These are phyloP conservation scores for Apteryx owenii DNA, from an alignment of 2,113 vertebrate genomes.

Conservation along the genomic window DNA sequence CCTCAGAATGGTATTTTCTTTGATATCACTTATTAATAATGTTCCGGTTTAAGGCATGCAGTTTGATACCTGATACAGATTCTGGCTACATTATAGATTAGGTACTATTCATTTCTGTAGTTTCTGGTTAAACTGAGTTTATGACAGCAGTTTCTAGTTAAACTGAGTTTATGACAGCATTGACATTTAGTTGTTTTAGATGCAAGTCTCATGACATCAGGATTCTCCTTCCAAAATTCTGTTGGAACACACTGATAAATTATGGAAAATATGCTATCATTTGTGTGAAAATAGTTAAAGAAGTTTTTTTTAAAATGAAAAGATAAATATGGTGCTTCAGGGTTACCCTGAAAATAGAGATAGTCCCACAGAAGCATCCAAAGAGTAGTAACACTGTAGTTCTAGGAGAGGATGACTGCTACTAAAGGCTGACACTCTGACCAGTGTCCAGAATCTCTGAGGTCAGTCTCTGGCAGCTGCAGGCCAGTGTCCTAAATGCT, in stretches of 20 bases:
- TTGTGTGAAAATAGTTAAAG: background rate
- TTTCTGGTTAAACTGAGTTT: background rate
- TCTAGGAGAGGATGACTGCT: background rate
- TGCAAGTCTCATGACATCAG: background rate
- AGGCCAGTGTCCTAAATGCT: background rate
- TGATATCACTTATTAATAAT: background rate
- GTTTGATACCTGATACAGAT: background rate
- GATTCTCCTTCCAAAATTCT: background rate
- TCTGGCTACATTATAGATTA: background rate
- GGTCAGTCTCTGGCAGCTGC: background rate
- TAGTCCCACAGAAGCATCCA: background rate
- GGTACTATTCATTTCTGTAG: background rate
- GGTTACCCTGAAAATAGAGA: background rate
- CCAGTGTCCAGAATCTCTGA: background rate
- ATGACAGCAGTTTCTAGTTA: background rate
- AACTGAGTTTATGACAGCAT: background rate
- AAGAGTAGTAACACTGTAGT: background rate
- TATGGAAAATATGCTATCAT: background rate
- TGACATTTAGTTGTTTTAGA: background rate
- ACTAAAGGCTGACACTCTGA: accelerated
- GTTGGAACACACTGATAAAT: background rate
- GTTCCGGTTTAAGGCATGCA: background rate
- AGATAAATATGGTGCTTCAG: background rate
- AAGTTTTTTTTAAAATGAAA: background rate
- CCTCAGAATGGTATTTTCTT: background rate